Evolutionary conservation across 2,888 invertebrate species (phyloP), one percentile per base, ranked within the genome.

Genomic region (Melipona bicolor): DNA sequence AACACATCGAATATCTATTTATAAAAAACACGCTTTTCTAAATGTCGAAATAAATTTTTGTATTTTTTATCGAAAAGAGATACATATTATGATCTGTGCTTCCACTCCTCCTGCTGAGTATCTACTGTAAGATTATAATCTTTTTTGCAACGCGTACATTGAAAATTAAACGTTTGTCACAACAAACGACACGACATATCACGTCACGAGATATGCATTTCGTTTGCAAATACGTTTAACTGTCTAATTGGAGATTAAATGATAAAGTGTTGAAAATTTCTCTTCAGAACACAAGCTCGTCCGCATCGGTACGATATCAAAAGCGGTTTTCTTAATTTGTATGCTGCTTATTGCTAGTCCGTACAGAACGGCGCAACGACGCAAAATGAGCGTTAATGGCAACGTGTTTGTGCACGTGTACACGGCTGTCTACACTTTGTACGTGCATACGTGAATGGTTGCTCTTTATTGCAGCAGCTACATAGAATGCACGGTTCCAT

Each of bases 341-440:
- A 74, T 70, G 65, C 43, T 54, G 83, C 74, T 78, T 84, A 84
- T 84, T 83, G 32, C n/a, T 27, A 43, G 72, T 75, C 79, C 70
- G 74, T 59, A 68, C 72, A 61, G 85, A 77, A 77, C 54, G 62
- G 56, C 76, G 85, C 80, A 85, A 85, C 84, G 79, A 84, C 84
- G 85, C 80, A 84, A 84, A 84, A 84, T 62, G 72, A 84, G 75
- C 79, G 84, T 76, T 85, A 84, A 84, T 84, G 76, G 76, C 85
- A 85, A 76, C 69, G 85, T 79, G 71, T 76, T 64, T 69, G 79
- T 72, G 27, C 83, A 74, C 84, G 83, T 49, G 75, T 72, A 54
- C 64, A 76, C 24, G 15, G 11, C 19, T 32, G 27, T 11, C 32
- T 21, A 32, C 21, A 19, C 62, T 50, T 68, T 50, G 68, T 50